These are phyloP conservation scores for Rhipidura dahli DNA, from an alignment of 2,113 vertebrate species.

Conservation along the genomic window DNA sequence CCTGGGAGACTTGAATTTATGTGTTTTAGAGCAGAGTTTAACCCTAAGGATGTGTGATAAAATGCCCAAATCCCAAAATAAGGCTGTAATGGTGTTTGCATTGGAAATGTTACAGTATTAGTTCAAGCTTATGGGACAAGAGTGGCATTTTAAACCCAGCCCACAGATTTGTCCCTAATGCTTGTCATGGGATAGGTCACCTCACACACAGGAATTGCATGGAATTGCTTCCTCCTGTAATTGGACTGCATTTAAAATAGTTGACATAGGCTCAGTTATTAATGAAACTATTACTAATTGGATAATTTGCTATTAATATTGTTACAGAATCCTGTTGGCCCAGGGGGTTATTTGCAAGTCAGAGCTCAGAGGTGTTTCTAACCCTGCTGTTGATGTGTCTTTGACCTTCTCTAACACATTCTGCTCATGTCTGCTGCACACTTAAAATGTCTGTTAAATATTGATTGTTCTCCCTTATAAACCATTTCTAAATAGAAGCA, in stretches of 20 bases:
- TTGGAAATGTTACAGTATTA: not conserved
- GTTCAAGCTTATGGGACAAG: not conserved
- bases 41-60: not conserved
- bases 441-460: slow-evolving; percentile 20
- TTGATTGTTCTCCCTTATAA: slow-evolving; percentile 31
- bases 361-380: not conserved
- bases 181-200: not conserved
- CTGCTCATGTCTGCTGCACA: not conserved
- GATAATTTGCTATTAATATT: not conserved
- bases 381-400: not conserved
- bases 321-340: not conserved
- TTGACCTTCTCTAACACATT: not conserved
- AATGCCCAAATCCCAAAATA: not conserved
- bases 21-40: not conserved
- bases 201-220: not conserved
- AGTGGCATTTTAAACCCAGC: not conserved
- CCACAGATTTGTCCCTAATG: not conserved
- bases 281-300: not conserved
- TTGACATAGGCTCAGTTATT: not conserved
- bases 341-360: not conserved
- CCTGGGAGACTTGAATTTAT: not conserved
- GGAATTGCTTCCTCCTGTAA: not conserved
- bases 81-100: not conserved
- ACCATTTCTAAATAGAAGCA: slow-evolving; percentile 18
- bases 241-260: not conserved